Conservation (phyloP, 2,888 invertebrate species). For the Orthonychiurus folsomi region DNA sequence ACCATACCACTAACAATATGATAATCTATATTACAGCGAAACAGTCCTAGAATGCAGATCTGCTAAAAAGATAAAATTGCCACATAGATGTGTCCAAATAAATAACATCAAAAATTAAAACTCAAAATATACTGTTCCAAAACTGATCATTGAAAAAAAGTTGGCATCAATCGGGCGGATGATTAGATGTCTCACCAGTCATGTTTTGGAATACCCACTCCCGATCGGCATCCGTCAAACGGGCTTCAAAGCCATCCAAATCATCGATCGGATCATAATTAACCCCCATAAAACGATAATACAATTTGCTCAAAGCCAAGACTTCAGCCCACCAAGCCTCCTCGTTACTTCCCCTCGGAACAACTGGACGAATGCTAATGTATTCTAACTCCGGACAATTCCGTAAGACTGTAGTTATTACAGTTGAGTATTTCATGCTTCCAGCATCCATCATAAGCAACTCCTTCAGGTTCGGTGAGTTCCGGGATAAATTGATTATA, state of each 20-base stretch:
- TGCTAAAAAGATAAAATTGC: too few relatives aligned
- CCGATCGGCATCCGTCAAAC: slow-evolving; percentile 22
- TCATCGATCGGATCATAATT: slow-evolving; percentile 34
- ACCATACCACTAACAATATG: too few relatives aligned
- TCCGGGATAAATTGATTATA: slow-evolving; percentile 20
- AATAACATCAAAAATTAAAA: too few relatives aligned
- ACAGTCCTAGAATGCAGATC: too few relatives aligned
- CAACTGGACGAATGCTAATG: slow-evolving; percentile 29
- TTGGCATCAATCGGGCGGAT: neutral
- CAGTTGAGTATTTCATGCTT: slow-evolving; percentile 26
- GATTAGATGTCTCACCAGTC: slow-evolving; percentile 42
- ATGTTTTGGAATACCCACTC: slow-evolving; percentile 26
- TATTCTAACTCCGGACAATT: slow-evolving; percentile 29
- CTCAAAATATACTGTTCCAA: too few relatives aligned
- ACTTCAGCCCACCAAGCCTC: slow-evolving; percentile 30
- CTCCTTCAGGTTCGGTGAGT: slow-evolving; percentile 25
- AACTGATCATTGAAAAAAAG: neutral
- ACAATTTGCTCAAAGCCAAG: slow-evolving; percentile 22
- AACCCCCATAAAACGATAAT: slow-evolving; percentile 32
- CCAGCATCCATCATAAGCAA: slow-evolving; percentile 31
- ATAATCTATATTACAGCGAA: too few relatives aligned
- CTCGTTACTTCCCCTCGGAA: slow-evolving; percentile 24
- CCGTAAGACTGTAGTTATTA: slow-evolving; percentile 25
- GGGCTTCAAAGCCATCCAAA: slow-evolving; percentile 33
- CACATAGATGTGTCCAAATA: too few relatives aligned